Percentiles rank a stretch among this genome's conserved stretches.
Evolutionary conservation across 1,140 invertebrate genomes (phyloP).

Genomic region (Phthorimaea operculella): DNA sequence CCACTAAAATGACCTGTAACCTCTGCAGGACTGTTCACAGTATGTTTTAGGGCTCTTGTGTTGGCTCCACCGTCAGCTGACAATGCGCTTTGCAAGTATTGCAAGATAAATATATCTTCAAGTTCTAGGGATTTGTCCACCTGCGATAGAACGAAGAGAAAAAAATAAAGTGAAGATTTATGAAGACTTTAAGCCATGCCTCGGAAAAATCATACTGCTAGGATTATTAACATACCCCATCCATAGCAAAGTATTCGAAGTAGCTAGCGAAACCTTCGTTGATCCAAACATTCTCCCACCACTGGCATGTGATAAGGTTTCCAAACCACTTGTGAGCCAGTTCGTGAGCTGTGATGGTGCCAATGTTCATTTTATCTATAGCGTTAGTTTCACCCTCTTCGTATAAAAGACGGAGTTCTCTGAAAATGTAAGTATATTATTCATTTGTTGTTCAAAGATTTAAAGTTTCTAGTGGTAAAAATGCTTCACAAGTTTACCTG

Average conservation of each 20-base stretch:
- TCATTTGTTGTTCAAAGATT: no score
- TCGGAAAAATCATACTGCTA: not conserved
- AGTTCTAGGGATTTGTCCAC: constrained; percentile 37
- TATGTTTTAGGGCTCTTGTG: constrained; percentile 45
- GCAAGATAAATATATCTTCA: constrained; percentile 47
- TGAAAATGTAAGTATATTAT: constrained; percentile 15
- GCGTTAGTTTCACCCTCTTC: constrained; percentile 46
- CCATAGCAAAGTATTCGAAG: constrained; percentile 76
- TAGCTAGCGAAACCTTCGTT: constrained; percentile 88
- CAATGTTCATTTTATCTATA: constrained; percentile 54
- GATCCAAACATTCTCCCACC: constrained; percentile 76
- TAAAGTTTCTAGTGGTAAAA: not conserved
- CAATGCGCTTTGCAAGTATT: constrained; percentile 50
- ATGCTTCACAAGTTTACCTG: constrained; percentile 22
- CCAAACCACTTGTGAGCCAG: constrained; percentile 71
- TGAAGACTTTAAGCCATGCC: constrained; percentile 5
- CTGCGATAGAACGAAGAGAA: no score
- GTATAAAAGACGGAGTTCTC: constrained; percentile 48
- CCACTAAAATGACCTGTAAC: constrained; percentile 69
- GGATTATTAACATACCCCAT: constrained; percentile 68
- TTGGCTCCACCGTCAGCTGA: constrained; percentile 32
- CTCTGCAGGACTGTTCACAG: constrained; percentile 65
- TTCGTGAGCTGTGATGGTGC: constrained; percentile 68
- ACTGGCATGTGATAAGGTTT: constrained; percentile 67
- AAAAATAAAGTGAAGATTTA: no score